Base-by-base conservation (phyloP, 1,140 invertebrate genomes). In the Kradibia gibbosae region DNA sequence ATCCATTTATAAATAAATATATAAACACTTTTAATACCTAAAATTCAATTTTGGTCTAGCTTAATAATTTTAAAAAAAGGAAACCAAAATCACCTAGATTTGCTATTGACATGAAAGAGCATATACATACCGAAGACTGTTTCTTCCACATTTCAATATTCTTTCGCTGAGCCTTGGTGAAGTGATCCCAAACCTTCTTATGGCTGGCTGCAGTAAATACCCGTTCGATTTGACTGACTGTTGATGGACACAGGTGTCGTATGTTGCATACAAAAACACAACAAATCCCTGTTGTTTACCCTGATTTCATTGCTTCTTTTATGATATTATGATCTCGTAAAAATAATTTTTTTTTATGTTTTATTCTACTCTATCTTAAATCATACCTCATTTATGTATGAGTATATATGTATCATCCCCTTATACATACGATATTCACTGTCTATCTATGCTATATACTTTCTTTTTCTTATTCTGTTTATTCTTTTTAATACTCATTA, bases 131-230 rank as follows among this genome's bases (percentile, higher is more conserved):
- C 96, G 95, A 94, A 77, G 96, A 96, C 93, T 98, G 97, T 93
- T 98, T 98, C 93, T 97, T 97, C 98, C 98, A 99, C 88, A 96
- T 95, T 92, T 98, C 97, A 92, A 99, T 98, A 93, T 98, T 98
- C 95, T 98, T 99, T 92, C 98, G 93, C 92, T 99, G 98, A 84
- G 97, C 96, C 94, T 99, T 99, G 92, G 97, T 98, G 94, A 99
- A 99, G 95, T 99, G 97, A 94, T 99, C 98, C 97, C 97, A 99
- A 91, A 97, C 97, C 92, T 98, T 98, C 95, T 99, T 98, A 93
- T 98, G 97, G 92, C 95, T 96, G 88, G 97, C 96, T 86, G 96
- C 95, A 89, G 93, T 93, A 94, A 99, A 98, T 92, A 99, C 97
- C 93, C 96, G 95, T 95, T 98, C 97, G 93, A 99, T 98, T 95